phyloP scores from a whole-genome alignment of 2,888 invertebrate genomes.

The Panorpa germanica region DNA sequence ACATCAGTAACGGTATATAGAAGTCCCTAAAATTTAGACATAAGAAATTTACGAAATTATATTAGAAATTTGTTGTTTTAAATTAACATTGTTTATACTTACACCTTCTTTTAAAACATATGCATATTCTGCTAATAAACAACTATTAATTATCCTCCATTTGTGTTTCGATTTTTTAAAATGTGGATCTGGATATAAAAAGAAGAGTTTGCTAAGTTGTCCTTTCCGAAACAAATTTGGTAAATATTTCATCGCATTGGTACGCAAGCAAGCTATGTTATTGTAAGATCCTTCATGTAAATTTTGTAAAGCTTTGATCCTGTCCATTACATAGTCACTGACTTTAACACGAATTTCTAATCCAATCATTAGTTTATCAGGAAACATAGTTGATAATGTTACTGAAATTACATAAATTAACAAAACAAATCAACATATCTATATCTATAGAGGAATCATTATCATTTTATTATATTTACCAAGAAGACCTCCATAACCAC shows the following conservation, averaged over 20 bases:
- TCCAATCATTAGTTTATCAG: constrained; percentile 74
- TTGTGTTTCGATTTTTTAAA: constrained; percentile 98
- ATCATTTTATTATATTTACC: constrained; percentile 25
- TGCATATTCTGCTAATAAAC: constrained; percentile 90
- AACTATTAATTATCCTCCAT: constrained; percentile 94
- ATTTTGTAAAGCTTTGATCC: constrained; percentile 69
- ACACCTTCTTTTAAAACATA: constrained; percentile 75
- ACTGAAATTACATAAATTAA: constrained; percentile 33
- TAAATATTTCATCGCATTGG: constrained; percentile 98
- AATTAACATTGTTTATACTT: constrained; percentile 22
- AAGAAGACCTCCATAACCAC: constrained; percentile 92
- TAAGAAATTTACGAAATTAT: constrained; percentile 7
- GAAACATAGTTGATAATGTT: constrained; percentile 80
- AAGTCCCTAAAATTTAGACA: constrained; percentile 40
- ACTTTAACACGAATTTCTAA: constrained; percentile 98
- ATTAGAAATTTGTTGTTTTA: neutral
- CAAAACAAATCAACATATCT: constrained; percentile 8
- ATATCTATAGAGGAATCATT: neutral
- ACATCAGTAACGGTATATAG: constrained; percentile 98
- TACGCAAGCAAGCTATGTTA: constrained; percentile 87
- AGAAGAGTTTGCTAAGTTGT: constrained; percentile 94
- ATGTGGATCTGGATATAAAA: constrained; percentile 97
- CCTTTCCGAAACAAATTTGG: constrained; percentile 93
- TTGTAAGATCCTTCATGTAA: constrained; percentile 60
- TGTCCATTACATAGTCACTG: constrained; percentile 92